Evolutionary conservation across 2,113 vertebrate genomes (phyloP).

Genomic region (Haemorhous mexicanus): DNA sequence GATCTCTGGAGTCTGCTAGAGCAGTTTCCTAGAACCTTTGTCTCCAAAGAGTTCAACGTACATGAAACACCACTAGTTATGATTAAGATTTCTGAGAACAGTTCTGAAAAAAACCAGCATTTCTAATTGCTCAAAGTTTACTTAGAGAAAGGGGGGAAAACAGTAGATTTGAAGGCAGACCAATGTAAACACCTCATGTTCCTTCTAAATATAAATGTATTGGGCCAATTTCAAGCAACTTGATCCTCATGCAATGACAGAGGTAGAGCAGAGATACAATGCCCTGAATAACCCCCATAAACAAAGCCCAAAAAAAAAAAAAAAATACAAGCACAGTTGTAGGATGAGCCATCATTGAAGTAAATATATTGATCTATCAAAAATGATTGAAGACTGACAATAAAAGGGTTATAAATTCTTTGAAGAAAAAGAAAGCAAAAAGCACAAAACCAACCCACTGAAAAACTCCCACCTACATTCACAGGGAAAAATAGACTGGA

Average conservation of each 20-base stretch:
- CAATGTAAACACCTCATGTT: background rate
- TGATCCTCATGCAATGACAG: accelerated
- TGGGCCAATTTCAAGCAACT: background rate
- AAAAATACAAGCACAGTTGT: background rate
- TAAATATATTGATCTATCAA: conserved; percentile 59
- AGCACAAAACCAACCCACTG: background rate
- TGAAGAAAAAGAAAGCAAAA: conserved; percentile 30
- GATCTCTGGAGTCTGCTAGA: background rate
- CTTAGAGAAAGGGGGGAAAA: background rate
- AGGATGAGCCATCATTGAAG: conserved; percentile 14
- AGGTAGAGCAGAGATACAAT: background rate
- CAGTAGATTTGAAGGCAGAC: background rate
- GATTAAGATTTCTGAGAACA: background rate
- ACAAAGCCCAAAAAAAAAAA: background rate
- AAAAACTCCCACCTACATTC: conserved; percentile 49
- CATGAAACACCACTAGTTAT: background rate
- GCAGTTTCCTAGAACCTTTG: background rate
- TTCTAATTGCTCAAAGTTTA: background rate
- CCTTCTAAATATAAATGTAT: background rate
- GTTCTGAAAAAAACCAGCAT: background rate
- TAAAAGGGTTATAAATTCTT: conserved; percentile 49
- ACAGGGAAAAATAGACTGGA: conserved; percentile 18
- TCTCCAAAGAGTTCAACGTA: background rate
- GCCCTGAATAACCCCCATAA: background rate
- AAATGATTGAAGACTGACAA: conserved; percentile 60